Conservation (phyloP, 2,113 vertebrate genomes). For the Lanius collurio region DNA sequence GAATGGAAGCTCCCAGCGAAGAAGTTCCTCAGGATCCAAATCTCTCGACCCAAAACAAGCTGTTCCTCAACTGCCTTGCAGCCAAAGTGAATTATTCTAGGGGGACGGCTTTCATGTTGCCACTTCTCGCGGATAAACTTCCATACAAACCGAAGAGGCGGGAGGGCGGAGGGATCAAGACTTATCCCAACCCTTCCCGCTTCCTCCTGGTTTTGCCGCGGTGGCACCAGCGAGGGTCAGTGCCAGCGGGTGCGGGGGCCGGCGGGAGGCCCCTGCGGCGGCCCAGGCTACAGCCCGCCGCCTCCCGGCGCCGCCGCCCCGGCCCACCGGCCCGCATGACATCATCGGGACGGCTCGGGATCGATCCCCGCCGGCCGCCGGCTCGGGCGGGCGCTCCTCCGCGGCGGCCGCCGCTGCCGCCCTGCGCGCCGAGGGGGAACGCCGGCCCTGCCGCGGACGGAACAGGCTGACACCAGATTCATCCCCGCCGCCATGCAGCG, state of each 20-base stretch:
- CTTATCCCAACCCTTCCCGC: not conserved
- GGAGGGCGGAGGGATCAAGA: not conserved
- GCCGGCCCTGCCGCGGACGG: not conserved
- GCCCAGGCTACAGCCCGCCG: not conserved
- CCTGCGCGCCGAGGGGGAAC: not conserved
- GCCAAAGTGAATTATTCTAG: not conserved
- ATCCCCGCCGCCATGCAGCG: not conserved
- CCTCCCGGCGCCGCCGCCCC: constrained; percentile 6
- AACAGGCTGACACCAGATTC: not conserved
- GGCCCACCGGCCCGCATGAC: constrained; percentile 29
- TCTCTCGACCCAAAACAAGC: constrained; percentile 29
- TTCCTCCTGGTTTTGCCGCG: not conserved
- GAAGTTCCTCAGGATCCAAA: not conserved
- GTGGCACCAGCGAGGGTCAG: not conserved
- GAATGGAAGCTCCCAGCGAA: not conserved
- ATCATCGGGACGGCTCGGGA: not conserved
- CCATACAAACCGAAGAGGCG: not conserved
- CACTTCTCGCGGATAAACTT: not conserved
- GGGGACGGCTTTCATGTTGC: not conserved
- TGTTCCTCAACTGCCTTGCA: constrained; percentile 24
- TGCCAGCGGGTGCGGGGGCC: not conserved
- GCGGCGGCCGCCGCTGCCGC: not conserved
- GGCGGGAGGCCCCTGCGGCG: not conserved
- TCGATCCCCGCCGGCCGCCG: not conserved
- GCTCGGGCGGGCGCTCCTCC: not conserved